A percentile compares a stretch with the other conserved stretches of the same genome.
These are phyloP conservation scores for Sula dactylatra DNA, from an alignment of 2,113 vertebrate genomes.

Conservation along the genomic window DNA sequence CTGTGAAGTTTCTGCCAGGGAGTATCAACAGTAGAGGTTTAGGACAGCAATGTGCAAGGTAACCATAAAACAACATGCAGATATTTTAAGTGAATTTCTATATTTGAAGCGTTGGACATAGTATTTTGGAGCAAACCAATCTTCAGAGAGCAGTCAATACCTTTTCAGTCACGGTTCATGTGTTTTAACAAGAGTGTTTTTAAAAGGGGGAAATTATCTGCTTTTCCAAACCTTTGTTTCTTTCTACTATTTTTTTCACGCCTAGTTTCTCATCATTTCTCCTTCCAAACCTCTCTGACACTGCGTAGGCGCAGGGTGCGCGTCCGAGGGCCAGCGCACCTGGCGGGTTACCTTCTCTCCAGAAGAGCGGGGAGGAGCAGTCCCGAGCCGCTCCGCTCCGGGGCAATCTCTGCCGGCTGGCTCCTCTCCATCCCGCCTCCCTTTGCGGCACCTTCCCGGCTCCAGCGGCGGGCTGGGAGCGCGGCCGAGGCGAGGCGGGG, in stretches of 20 bases:
- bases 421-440: accelerated
- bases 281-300: neutral
- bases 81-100: neutral
- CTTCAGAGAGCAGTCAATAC: neutral
- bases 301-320: neutral
- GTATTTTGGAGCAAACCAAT: neutral
- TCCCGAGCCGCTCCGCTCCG: neutral
- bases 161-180: accelerated
- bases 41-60: neutral
- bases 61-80: neutral
- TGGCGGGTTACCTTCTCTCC: accelerated
- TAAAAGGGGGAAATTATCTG: neutral
- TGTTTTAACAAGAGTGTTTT: neutral
- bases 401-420: neutral
- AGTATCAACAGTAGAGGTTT: neutral
- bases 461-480: neutral
- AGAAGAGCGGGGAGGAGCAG: accelerated
- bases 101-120: neutral
- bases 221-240: neutral
- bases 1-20: neutral
- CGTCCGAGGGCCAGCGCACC: neutral
- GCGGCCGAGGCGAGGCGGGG: neutral
- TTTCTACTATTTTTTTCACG: neutral
- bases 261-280: neutral
- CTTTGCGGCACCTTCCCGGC: accelerated